A percentile compares a stretch with the other conserved stretches of the same genome.
phyloP scores from a whole-genome alignment of 2,888 invertebrate species.

The Biston betularia region DNA sequence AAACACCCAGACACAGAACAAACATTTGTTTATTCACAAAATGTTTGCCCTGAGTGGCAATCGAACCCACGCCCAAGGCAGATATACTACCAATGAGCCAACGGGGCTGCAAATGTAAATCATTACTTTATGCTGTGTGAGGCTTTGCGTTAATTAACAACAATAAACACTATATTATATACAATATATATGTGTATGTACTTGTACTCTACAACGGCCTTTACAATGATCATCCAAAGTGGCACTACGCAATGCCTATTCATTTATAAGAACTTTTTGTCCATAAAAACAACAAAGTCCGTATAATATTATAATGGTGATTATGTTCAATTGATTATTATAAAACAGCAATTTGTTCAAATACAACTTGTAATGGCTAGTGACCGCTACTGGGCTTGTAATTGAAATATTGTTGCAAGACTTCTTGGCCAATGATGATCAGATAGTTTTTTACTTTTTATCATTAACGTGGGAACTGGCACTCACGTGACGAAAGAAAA shows the following conservation, averaged over 20 bases:
- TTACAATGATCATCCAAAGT: background rate
- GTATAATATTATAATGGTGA: constrained; percentile 16
- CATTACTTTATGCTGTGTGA: no score
- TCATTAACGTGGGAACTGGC: constrained; percentile 13
- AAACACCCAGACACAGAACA: no score
- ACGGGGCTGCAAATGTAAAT: no score
- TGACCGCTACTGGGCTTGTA: constrained; percentile 36
- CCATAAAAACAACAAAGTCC: constrained; percentile 13
- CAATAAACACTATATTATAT: no score
- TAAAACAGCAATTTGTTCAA: constrained; percentile 38
- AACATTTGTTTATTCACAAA: no score
- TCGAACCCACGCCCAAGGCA: no score
- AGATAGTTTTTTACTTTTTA: constrained; percentile 22
- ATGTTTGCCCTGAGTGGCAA: no score
- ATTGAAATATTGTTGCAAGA: constrained; percentile 39
- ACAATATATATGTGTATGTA: no score
- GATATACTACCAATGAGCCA: no score
- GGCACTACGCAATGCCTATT: constrained; percentile 9
- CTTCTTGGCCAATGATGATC: constrained; percentile 23
- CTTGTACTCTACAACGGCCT: background rate
- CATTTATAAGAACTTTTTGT: background rate
- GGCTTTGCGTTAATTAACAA: no score
- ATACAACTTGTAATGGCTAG: constrained; percentile 21
- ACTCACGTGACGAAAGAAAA: background rate
- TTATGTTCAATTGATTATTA: constrained; percentile 37